Evolutionary conservation across 2,113 vertebrate genomes (phyloP), one percentile per base, ranked within the genome.

Genomic region (Machaerirhynchus nigripectus): DNA sequence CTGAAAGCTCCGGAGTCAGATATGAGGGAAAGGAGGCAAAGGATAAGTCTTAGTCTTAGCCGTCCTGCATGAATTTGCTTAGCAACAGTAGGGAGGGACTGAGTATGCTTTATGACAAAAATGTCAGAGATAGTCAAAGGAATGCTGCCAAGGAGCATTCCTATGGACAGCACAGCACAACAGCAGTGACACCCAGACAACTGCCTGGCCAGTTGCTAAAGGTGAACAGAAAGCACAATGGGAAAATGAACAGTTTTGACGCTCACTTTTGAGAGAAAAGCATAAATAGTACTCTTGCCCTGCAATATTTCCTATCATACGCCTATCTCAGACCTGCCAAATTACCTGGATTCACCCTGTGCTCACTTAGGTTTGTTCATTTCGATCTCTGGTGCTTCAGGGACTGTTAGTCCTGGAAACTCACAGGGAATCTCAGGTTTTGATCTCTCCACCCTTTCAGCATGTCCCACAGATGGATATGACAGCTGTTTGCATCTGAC

Each of bases 401-500:
- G 44, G 76, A 39, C 57, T 68, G 31, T 53, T 93, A 86, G 90
- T 92, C 70, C 67, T 65, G 22, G 79, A 96, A 92, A 84, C 84
- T 87, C 86, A 75, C 15, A 53, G 47, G 46, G 52, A 93, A 94
- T 87, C 79, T 82, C 14, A 3, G 84, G 59, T 94, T 96, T 91
- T 95, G 88, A 92, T 92, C 87, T 92, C 86, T 91, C 71, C 35
- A 86, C 75, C 61, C 63, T 93, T 95, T 80, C 81, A 95, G 75
- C 83, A 74, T 96, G 90, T 61, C 71, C 73, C 73, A 93, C 85
- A 93, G 88, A 92, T 95, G 84, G 86, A 93, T 93, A 96, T 96
- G 64, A 79, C 82, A 97, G 82, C 74, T 93, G 70, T 95, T 95
- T 87, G 61, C 88, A 80, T 86, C 74, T 92, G 93, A 74, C 85